Percentiles rank a stretch among this genome's conserved stretches.
These are phyloP conservation scores for Heterodera carotae DNA, from an alignment of 1,140 invertebrate genomes.

Conservation along the genomic window DNA sequence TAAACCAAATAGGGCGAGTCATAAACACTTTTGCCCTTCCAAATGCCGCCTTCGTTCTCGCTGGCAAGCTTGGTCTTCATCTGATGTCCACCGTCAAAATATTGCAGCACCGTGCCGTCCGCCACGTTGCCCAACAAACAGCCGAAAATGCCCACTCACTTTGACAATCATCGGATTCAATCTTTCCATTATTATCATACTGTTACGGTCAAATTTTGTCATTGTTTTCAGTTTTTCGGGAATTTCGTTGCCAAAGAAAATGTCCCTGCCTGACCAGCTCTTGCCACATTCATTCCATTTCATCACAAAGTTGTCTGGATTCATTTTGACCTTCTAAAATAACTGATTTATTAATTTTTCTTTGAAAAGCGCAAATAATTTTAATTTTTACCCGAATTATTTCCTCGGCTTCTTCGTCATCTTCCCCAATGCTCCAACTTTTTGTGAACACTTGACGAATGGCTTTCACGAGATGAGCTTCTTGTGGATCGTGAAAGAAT, in stretches of 20 bases:
- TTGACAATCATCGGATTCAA: neutral
- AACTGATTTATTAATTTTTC: neutral
- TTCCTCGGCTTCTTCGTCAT: neutral
- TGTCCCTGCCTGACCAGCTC: no score
- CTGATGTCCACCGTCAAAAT: neutral
- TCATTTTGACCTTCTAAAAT: neutral
- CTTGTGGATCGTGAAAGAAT: neutral
- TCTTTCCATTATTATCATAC: neutral
- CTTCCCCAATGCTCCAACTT: neutral
- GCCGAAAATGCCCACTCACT: neutral
- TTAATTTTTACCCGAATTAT: neutral
- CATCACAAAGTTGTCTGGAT: neutral
- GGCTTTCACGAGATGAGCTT: neutral
- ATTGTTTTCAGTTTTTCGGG: neutral
- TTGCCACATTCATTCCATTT: neutral
- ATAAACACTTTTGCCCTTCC: neutral
- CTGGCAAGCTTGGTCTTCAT: neutral
- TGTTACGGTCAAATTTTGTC: neutral
- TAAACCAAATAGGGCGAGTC: neutral
- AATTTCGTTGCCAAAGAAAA: neutral
- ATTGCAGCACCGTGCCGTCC: neutral
- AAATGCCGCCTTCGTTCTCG: neutral
- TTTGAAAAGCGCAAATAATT: neutral
- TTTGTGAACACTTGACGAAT: slow-evolving; percentile 19
- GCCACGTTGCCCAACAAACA: neutral